Evolutionary conservation across 1,140 invertebrate species (phyloP).

Genomic region (Myzus persicae): DNA sequence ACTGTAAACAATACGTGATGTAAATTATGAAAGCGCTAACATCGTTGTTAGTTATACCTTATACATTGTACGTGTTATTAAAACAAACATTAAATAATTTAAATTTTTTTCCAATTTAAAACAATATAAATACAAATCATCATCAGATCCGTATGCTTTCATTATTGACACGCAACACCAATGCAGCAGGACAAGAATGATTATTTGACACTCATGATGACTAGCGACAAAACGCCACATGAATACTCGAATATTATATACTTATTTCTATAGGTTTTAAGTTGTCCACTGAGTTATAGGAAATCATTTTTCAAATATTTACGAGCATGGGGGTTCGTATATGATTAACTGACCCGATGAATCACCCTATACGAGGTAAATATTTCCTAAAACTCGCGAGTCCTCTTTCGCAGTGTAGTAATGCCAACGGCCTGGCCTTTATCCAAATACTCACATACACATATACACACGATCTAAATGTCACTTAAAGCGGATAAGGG

Average conservation of each 20-base stretch:
- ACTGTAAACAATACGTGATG: slow-evolving; percentile 36
- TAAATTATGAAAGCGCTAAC: background rate
- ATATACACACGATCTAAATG: slow-evolving; percentile 42
- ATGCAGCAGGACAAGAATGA: background rate
- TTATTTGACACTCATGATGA: slow-evolving; percentile 39
- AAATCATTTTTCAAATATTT: slow-evolving; percentile 49
- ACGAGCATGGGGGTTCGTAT: background rate
- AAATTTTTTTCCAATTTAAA: background rate
- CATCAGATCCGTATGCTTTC: background rate
- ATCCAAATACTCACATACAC: slow-evolving; percentile 39
- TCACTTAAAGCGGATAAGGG: slow-evolving; percentile 46
- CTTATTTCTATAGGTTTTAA: slow-evolving; percentile 5
- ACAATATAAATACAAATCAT: background rate
- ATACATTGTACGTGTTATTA: background rate
- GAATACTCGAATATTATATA: background rate
- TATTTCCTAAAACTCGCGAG: slow-evolving; percentile 10
- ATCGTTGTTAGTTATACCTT: background rate
- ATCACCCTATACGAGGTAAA: slow-evolving; percentile 38
- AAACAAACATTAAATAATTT: background rate
- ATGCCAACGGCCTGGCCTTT: slow-evolving; percentile 37
- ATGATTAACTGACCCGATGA: slow-evolving; percentile 37
- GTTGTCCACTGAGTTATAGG: background rate
- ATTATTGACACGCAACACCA: background rate
- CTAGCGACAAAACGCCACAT: slow-evolving; percentile 16
- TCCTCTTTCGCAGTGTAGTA: background rate